These are phyloP conservation scores for Cylindroiulus punctatus DNA, from an alignment of 2,888 invertebrate genomes.

Conservation along the genomic window DNA sequence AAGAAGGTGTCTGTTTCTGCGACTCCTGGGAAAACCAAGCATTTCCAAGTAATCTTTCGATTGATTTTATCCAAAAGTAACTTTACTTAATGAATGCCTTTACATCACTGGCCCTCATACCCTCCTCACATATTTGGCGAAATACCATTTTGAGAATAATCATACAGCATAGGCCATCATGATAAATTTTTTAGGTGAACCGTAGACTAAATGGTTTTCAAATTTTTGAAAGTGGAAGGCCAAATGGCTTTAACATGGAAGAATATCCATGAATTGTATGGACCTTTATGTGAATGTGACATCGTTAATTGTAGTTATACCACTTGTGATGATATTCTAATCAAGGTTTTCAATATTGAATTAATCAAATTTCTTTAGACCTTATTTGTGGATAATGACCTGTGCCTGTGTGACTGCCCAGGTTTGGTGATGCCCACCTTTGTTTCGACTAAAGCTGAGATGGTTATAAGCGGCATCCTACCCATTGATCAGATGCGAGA, in stretches of 20 bases:
- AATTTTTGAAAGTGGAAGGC: too few relatives aligned
- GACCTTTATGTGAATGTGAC: not conserved
- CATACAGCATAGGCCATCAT: too few relatives aligned
- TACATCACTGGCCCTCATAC: too few relatives aligned
- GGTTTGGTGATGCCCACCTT: conserved; percentile 98
- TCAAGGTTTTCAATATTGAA: not conserved
- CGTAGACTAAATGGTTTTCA: too few relatives aligned
- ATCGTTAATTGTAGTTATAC: not conserved
- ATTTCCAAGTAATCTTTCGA: conserved; percentile 76
- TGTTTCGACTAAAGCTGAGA: conserved; percentile 91
- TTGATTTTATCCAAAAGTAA: too few relatives aligned
- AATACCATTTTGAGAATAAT: too few relatives aligned
- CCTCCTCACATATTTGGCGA: too few relatives aligned
- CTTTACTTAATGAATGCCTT: too few relatives aligned
- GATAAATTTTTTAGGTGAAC: too few relatives aligned
- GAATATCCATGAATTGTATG: too few relatives aligned
- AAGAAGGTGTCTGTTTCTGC: conserved; percentile 90
- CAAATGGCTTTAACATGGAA: too few relatives aligned
- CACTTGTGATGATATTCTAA: not conserved
- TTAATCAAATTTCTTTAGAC: conserved; percentile 74
- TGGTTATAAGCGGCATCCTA: conserved; percentile 93
- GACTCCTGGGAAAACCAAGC: conserved; percentile 98
- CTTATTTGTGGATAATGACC: conserved; percentile 78
- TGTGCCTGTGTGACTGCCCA: conserved; percentile 95
- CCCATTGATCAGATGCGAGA: conserved; percentile 98